These are phyloP conservation scores for Eubucco bourcierii DNA, from an alignment of 2,113 vertebrate genomes.

Conservation along the genomic window DNA sequence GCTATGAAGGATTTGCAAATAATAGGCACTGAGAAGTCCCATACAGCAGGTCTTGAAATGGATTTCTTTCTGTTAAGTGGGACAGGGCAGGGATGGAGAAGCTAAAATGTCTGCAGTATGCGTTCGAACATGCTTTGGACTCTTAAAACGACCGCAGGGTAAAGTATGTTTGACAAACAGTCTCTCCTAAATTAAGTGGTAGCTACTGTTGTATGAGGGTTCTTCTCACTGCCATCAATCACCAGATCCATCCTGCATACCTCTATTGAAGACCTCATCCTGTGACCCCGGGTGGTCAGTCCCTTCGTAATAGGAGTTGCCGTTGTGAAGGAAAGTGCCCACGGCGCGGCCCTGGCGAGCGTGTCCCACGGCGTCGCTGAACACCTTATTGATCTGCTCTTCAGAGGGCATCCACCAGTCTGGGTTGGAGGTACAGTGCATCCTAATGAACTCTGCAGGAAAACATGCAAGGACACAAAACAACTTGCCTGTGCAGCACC, in stretches of 20 bases:
- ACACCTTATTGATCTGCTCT: conserved; percentile 99
- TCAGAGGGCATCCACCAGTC: conserved; percentile 99
- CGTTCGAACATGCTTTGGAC: conserved; percentile 70
- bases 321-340: conserved; percentile 91
- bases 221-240: conserved; percentile 78
- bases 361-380: conserved; percentile 96
- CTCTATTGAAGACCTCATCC: conserved; percentile 71
- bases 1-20: conserved; percentile 24
- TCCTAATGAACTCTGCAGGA: conserved; percentile 95
- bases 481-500: conserved; percentile 31
- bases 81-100: conserved; percentile 15
- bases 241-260: conserved; percentile 78
- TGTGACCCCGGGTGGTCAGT: conserved; percentile 88
- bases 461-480: conserved; percentile 17
- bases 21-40: conserved; percentile 43
- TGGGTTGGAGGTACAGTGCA: conserved; percentile 97
- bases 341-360: conserved; percentile 95
- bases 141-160: conserved; percentile 49
- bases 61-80: conserved; percentile 36
- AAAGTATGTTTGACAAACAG: conserved; percentile 41
- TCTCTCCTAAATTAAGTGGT: conserved; percentile 48
- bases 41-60: conserved; percentile 32
- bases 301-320: conserved; percentile 87
- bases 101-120: not conserved
- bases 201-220: not conserved